A percentile compares a stretch with the other conserved stretches of the same genome.
phyloP scores from a whole-genome alignment of 2,113 vertebrate genomes.

The Mesembrinibis cayennensis region DNA sequence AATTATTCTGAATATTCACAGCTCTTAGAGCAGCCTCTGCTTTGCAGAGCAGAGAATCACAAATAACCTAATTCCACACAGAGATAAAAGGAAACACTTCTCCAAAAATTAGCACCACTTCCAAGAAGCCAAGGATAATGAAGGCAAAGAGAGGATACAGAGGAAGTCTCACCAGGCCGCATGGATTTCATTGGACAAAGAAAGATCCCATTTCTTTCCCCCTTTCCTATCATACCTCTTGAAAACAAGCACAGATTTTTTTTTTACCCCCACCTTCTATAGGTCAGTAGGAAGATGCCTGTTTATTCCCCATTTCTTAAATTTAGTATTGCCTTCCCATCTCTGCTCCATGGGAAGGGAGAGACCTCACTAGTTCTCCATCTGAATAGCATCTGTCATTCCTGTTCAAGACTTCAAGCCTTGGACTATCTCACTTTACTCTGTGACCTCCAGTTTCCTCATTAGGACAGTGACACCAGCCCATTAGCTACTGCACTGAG shows the following conservation, averaged over 20 bases:
- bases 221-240: neutral
- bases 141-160: neutral
- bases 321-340: neutral
- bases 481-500: neutral
- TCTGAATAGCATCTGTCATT: neutral
- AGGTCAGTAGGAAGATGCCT: neutral
- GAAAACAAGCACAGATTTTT: neutral
- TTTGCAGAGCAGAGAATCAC: neutral
- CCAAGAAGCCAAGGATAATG: neutral
- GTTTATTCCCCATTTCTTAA: neutral
- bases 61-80: neutral
- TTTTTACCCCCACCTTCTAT: accelerated
- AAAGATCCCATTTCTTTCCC: neutral
- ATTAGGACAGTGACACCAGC: neutral
- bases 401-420: neutral
- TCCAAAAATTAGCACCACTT: neutral
- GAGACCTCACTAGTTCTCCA: neutral
- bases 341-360: neutral
- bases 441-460: neutral
- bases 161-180: neutral
- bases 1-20: neutral
- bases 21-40: neutral
- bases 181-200: neutral
- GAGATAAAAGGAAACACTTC: neutral
- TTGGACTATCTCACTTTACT: neutral